Evolutionary conservation across 2,113 vertebrate genomes (phyloP).

Genomic region (Stercorarius parasiticus): DNA sequence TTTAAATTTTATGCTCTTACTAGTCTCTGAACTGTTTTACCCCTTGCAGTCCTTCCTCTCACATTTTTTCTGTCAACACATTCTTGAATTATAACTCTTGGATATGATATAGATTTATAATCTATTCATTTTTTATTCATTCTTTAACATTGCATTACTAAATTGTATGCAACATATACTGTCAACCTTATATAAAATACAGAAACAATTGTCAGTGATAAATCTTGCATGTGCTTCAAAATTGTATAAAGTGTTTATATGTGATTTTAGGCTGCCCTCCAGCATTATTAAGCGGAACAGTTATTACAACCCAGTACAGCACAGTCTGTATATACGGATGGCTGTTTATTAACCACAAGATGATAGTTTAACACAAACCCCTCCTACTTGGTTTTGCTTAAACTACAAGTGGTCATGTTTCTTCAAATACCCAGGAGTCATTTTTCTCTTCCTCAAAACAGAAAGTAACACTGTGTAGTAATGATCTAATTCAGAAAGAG

Average conservation of each 20-base stretch:
- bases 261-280: not conserved
- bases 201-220: not conserved
- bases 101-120: not conserved
- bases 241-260: not conserved
- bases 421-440: not conserved
- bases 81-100: not conserved
- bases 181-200: not conserved
- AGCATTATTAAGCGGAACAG: not conserved
- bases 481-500: not conserved
- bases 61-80: not conserved
- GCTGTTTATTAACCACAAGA: not conserved
- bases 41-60: not conserved
- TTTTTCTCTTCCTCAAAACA: not conserved
- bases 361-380: not conserved
- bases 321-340: not conserved
- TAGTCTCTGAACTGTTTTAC: not conserved
- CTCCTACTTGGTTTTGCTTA: not conserved
- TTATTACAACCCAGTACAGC: not conserved
- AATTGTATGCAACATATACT: not conserved
- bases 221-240: not conserved
- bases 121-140: not conserved
- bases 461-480: not conserved
- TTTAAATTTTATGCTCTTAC: not conserved
- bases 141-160: not conserved
- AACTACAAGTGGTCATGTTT: not conserved